phyloP scores from a whole-genome alignment of 2,888 invertebrate species.

The Tenthredo mesomela region DNA sequence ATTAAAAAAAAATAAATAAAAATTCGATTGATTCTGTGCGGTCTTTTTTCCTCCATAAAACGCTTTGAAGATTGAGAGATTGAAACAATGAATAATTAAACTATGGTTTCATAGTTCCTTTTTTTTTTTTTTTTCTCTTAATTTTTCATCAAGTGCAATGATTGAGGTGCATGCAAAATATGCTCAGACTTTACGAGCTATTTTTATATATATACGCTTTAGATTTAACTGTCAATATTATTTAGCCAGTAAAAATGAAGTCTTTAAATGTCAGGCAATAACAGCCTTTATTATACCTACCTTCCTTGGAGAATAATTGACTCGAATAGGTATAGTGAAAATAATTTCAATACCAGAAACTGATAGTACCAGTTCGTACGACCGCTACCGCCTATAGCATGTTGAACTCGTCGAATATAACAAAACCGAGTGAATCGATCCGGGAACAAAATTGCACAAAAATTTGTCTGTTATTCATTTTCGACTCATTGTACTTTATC shows the following conservation, averaged over 20 bases:
- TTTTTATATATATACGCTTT: background rate
- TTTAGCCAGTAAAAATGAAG: slow-evolving; percentile 3
- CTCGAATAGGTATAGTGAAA: background rate
- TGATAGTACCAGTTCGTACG: slow-evolving; percentile 40
- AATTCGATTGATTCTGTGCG: background rate
- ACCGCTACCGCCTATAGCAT: background rate
- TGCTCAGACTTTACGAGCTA: background rate
- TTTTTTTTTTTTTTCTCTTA: background rate
- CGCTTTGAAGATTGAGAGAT: too few relatives aligned
- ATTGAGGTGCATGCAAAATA: background rate
- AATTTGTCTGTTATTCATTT: background rate
- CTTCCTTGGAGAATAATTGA: background rate
- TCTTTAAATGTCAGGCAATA: background rate
- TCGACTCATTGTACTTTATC: background rate
- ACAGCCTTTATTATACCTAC: background rate
- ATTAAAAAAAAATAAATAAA: background rate
- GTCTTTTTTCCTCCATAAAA: background rate
- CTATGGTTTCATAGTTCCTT: background rate
- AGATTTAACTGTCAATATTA: background rate
- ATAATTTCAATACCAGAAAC: slow-evolving; percentile 7
- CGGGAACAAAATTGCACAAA: background rate
- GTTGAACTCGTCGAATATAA: slow-evolving; percentile 16
- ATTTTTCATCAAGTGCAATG: background rate
- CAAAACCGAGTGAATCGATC: background rate
- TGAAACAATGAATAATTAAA: background rate